phyloP scores from a whole-genome alignment of 2,797 vertebrate genomes.

The Nannoperca australis region DNA sequence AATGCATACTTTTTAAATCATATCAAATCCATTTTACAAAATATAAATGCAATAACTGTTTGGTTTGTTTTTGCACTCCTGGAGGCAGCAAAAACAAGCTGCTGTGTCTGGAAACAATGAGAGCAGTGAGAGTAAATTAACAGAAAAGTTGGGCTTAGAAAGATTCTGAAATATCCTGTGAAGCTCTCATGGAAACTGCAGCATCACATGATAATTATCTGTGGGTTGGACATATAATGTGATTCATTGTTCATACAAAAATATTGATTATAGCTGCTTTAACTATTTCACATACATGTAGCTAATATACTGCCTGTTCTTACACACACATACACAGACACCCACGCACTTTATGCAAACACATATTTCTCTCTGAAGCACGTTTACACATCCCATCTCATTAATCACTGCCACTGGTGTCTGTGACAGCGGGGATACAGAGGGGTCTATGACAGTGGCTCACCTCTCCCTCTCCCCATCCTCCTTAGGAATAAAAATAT shows the following conservation, averaged over 20 bases:
- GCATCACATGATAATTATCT: neutral
- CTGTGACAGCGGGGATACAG: slow-evolving; percentile 70
- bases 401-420: slow-evolving; percentile 74
- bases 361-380: slow-evolving; percentile 33
- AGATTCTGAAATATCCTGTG: neutral
- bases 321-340: slow-evolving; percentile 13
- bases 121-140: neutral
- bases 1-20: neutral
- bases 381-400: slow-evolving; percentile 56
- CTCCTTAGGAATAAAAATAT: slow-evolving; percentile 66
- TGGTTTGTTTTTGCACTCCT: neutral
- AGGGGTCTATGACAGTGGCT: slow-evolving; percentile 62
- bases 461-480: slow-evolving; percentile 57
- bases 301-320: neutral
- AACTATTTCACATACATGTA: neutral
- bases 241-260: neutral
- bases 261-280: neutral
- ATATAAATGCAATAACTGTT: neutral
- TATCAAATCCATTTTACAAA: neutral
- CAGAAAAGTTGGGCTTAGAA: no score
- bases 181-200: neutral
- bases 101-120: neutral
- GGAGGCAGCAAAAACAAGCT: neutral
- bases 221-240: neutral
- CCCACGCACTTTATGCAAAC: slow-evolving; percentile 27